phyloP scores from a whole-genome alignment of 2,113 vertebrate species.

The Solenodon paradoxus region DNA sequence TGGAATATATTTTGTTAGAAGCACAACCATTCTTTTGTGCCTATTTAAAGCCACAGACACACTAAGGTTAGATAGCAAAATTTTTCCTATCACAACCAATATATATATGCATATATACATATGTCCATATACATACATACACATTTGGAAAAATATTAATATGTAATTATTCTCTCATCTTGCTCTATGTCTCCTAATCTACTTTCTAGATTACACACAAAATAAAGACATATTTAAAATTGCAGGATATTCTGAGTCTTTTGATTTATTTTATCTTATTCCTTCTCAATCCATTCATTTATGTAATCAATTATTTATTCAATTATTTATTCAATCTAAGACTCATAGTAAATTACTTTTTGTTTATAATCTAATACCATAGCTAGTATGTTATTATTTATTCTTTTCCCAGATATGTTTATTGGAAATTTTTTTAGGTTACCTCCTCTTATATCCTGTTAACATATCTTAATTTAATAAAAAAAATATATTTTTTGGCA shows the following conservation, averaged over 20 bases:
- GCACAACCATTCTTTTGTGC: no score
- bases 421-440: neutral
- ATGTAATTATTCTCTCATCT: neutral
- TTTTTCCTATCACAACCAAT: neutral
- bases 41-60: neutral
- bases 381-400: neutral
- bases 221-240: neutral
- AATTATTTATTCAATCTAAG: neutral
- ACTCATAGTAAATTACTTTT: neutral
- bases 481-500: neutral
- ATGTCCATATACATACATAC: no score
- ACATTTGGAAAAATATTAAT: no score
- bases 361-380: neutral
- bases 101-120: no score
- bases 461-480: neutral
- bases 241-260: neutral
- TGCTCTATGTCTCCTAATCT: neutral
- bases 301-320: neutral
- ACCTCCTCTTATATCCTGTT: accelerated
- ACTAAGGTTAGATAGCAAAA: neutral
- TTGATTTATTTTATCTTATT: neutral
- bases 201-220: neutral
- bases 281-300: neutral
- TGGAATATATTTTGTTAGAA: neutral
- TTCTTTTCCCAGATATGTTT: neutral